phyloP scores from a whole-genome alignment of 2,797 vertebrate genomes.

The Oceanodroma leucorhoa region DNA sequence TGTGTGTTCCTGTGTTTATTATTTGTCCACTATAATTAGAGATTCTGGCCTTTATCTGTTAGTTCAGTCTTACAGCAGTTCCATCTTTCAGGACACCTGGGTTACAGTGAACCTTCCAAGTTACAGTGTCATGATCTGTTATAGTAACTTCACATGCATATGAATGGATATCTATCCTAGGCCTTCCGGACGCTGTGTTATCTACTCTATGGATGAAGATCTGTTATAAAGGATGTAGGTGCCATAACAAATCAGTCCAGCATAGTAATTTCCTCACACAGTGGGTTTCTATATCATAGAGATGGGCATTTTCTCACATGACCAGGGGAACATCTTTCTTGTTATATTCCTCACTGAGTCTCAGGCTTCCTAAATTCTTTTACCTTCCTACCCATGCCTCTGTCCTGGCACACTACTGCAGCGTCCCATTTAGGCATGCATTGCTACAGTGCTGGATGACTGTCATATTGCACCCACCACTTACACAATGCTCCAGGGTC shows the following conservation, averaged over 20 bases:
- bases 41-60: neutral
- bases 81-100: neutral
- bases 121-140: neutral
- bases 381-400: neutral
- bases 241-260: neutral
- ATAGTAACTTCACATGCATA: neutral
- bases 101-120: neutral
- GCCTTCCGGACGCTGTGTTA: neutral
- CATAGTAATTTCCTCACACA: neutral
- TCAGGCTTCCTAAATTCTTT: neutral
- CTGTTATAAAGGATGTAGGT: neutral
- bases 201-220: neutral
- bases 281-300: neutral
- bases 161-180: neutral
- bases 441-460: neutral
- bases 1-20: neutral
- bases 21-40: neutral
- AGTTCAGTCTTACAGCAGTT: neutral
- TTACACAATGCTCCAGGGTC: neutral
- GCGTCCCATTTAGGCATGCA: accelerated
- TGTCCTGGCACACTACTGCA: neutral
- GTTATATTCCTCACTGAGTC: neutral
- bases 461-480: neutral
- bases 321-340: neutral
- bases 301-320: neutral